Base-by-base conservation (phyloP, 1,140 invertebrate genomes). In the Liolophura sinensis region DNA sequence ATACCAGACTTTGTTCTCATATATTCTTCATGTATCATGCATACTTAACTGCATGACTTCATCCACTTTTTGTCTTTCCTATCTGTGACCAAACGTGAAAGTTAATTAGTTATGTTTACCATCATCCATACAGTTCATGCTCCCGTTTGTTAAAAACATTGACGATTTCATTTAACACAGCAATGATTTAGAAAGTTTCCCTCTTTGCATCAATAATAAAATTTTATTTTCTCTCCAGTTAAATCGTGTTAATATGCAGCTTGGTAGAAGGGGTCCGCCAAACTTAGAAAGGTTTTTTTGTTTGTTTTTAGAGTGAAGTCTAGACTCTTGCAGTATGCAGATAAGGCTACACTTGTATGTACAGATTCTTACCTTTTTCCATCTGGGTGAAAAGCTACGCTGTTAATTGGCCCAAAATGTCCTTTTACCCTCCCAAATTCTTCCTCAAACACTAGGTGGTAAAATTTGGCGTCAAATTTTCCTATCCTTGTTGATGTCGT, bases 371-470 rank as follows among this genome's bases (percentile, higher is more conserved):
- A 85, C 84, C 80, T 95, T 79, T 93, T 95, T 50, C 98, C 98
- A 88, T 97, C 95, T 15, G 98, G 98, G 88, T 99, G 96, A 86
- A 99, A 99, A 55, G 93, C 93, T 62, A 99, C 89, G 84, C 94
- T 96, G 88, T 99, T 99, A 75, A 99, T 99, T 1, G 98, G 98
- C 75, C 98, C 98, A 82, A 99, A 99, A 87, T 99, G 98, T 59
- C 97, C 97, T 84, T 99, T 99, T 0, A 99, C 91, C 62, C 96
- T 87, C 0, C 92, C 97, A 86, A 99, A 99, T 86, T 99, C 98
- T 85, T 99, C 97, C 87, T 99, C 97, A 83, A 98, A 99, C n/a
- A 99, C 91, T 55, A 99, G 84, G 85, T 99, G 97, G 89, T 94
- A 99, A 85, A 99, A 97, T 56, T 96, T 88, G 5, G 97, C 95